Base-by-base conservation (phyloP, 2,113 vertebrate species). In the Zeus faber region DNA sequence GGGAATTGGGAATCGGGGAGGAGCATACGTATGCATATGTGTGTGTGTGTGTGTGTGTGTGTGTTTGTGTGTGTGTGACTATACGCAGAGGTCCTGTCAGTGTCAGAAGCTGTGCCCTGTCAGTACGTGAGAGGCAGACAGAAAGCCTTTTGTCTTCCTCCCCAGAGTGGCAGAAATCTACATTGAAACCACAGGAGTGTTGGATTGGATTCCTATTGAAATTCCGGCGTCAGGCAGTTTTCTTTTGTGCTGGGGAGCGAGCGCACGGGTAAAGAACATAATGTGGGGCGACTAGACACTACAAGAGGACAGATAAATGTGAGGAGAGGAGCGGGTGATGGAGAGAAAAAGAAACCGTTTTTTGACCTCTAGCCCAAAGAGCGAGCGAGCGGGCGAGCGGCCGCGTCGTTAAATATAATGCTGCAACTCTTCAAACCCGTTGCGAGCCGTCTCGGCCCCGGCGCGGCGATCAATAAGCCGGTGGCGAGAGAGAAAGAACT, bases 401-500 rank as follows among this genome's bases (percentile, higher is more conserved):
- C 43, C 51, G 52, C 54, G 67, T 64, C 56, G 6, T 72, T 76
- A 72, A 61, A 66, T 56, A 43, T 40, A 49, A 61, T 57, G 46
- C 6, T 49, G 50, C n/a, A 6, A 56, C 37, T 56, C 13, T 2
- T 45, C 29, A 5, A 37, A 46, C 29, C 43, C 27, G 27, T n/a
- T n/a, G n/a, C n/a, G n/a, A n/a, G 21, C 17, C 16, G 2, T 18
- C 22, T 23, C 21, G 26, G 21, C 41, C n/a, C 13, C 35, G 41
- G 24, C 14, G 17, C 65, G 55, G 43, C 62, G 66, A 78, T 81
- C 72, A 76, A 65, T 65, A 54, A 61, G 54, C 47, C 46, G 29
- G 56, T 31, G 29, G 51, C 49, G 20, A 18, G 17, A 33, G 33
- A 14, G 40, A 55, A n/a, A 55, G 49, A 35, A 18, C 4, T 17